A percentile compares a stretch with the other conserved stretches of the same genome.
These are phyloP conservation scores for Eucera pruinosa DNA, from an alignment of 2,888 invertebrate species.

Conservation along the genomic window DNA sequence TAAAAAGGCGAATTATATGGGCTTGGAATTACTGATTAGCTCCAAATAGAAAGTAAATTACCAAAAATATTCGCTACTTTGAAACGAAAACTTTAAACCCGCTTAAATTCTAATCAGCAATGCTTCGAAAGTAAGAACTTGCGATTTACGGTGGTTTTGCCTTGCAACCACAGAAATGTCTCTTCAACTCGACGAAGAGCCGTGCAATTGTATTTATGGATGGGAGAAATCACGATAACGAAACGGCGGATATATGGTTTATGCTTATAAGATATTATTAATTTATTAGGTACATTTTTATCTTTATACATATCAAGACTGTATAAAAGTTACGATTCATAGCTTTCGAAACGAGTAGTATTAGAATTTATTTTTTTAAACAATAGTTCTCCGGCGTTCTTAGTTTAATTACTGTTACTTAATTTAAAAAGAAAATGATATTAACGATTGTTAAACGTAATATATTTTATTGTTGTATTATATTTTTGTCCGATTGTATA, in stretches of 20 bases:
- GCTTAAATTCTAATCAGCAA: too few species aligned
- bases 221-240: neutral
- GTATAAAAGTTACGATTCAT: slow-evolving; percentile 30
- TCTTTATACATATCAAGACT: slow-evolving; percentile 49
- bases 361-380: slow-evolving; percentile 7
- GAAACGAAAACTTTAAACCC: too few species aligned
- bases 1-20: too few species aligned
- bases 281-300: slow-evolving; percentile 39
- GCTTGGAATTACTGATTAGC: too few species aligned
- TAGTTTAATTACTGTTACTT: slow-evolving; percentile 9
- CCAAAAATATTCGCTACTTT: too few species aligned
- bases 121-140: too few species aligned
- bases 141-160: too few species aligned
- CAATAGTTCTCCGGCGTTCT: neutral
- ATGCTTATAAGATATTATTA: neutral
- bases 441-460: slow-evolving; percentile 7
- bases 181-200: too few species aligned
- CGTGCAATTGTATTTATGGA: neutral
- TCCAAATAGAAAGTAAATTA: too few species aligned
- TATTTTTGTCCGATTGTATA: slow-evolving; percentile 8
- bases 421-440: too few species aligned
- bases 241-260: slow-evolving; percentile 1
- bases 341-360: slow-evolving; percentile 9
- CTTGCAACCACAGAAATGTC: too few species aligned
- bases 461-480: slow-evolving; percentile 28